Evolutionary conservation across 2,113 vertebrate species (phyloP), one percentile per base, ranked within the genome.

Genomic region (Leptosomus discolor): DNA sequence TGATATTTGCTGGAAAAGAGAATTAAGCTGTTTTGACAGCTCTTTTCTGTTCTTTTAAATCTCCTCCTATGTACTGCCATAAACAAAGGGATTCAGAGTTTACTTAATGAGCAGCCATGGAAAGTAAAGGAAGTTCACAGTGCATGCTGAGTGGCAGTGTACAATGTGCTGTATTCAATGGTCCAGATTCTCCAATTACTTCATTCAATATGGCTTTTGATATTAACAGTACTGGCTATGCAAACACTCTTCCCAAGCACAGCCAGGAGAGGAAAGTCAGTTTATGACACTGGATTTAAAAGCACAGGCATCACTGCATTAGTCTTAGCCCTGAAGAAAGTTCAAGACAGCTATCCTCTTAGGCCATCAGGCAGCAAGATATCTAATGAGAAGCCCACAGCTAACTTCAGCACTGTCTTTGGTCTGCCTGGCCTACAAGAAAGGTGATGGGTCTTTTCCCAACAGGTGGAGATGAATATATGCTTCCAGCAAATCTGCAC

Each of bases 11-110:
- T 67, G 41, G 63, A 79, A 92, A 68, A 71, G 18, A 68, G 54
- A 93, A 86, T 56, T 81, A 75, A 87, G 56, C 56, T 67, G 37
- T 58, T 91, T 12, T 91, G 88, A 90, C 79, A 96, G 68, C 48
- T 88, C 79, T 58, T 65, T 65, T 57, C 81, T 92, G 60, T 74
- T 69, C 61, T 79, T 94, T 93, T 39, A 80, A 82, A 37, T 54
- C 58, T 92, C 68, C 39, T 83, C 64, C 32, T 53, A 70, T 26
- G 53, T 32, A 54, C 34, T 76, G 85, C 21, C 68, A 79, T 46
- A 86, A 88, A 93, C 90, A 91, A 91, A 77, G 43, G 43, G 73
- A 71, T 85, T 90, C 77, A 36, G 73, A 90, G 57, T 75, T 93
- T 69, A 71, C 92, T 91, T 75, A 81, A 68, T 5, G 19, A 95